phyloP scores from a whole-genome alignment of 2,888 invertebrate species.

The Trimorus sp. region DNA sequence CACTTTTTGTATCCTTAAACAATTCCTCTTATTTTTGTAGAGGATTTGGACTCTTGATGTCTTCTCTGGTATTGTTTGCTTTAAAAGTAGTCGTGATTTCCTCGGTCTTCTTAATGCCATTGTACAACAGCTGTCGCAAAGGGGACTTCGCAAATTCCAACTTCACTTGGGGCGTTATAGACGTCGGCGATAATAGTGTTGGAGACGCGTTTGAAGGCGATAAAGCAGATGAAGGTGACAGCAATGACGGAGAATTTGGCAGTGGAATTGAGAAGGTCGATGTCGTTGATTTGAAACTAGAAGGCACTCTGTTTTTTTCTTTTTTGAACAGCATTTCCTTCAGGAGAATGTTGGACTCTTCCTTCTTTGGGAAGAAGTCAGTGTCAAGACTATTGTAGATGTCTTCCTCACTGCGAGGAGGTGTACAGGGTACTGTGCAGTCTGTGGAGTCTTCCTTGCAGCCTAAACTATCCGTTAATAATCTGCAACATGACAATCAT shows the following conservation, averaged over 20 bases:
- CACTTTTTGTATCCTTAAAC: constrained; percentile 75
- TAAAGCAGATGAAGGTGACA: constrained; percentile 63
- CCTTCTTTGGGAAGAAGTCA: constrained; percentile 78
- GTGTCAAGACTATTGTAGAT: constrained; percentile 80
- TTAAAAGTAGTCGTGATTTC: constrained; percentile 35
- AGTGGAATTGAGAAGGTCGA: constrained; percentile 28
- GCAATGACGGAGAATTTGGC: constrained; percentile 67
- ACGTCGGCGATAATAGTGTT: constrained; percentile 35
- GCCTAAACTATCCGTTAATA: constrained; percentile 79
- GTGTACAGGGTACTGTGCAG: constrained; percentile 80
- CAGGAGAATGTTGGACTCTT: constrained; percentile 73
- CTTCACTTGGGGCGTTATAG: constrained; percentile 76
- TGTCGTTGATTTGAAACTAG: constrained; percentile 48
- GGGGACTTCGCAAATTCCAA: constrained; percentile 82
- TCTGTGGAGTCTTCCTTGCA: constrained; percentile 80
- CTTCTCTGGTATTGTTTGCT: constrained; percentile 40
- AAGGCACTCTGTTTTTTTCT: constrained; percentile 66
- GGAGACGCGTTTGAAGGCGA: constrained; percentile 54
- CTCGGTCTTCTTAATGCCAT: constrained; percentile 62
- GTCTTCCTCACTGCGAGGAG: constrained; percentile 79
- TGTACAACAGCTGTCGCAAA: constrained; percentile 76
- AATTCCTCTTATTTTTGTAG: constrained; percentile 73
- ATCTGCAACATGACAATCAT: constrained; percentile 69
- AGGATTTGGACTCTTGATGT: constrained; percentile 37
- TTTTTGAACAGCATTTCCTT: constrained; percentile 80